Percentiles rank a stretch among this genome's conserved stretches.
Evolutionary conservation across 1,140 invertebrate species (phyloP).

Genomic region (Babylonia areolata): DNA sequence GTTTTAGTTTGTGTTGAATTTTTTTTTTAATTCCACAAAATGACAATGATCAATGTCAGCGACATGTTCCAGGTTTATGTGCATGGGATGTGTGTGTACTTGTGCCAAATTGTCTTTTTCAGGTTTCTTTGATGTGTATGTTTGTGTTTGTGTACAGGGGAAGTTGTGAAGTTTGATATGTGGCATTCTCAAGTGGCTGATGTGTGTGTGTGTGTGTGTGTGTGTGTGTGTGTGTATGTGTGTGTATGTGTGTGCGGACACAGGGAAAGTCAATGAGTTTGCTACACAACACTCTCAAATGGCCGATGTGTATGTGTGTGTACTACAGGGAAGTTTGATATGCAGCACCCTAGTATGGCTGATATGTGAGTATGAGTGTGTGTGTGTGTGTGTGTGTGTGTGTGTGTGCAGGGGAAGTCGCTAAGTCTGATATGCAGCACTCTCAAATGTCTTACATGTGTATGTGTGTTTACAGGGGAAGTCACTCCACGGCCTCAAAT

Average conservation of each 20-base stretch:
- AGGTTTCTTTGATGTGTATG: no score
- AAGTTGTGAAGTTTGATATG: not conserved
- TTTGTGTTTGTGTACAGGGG: not conserved
- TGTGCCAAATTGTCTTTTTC: no score
- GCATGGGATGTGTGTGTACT: no score
- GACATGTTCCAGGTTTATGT: no score
- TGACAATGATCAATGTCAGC: no score
- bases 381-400: not conserved
- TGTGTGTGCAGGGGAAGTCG: not conserved
- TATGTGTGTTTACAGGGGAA: no score
- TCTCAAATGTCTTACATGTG: not conserved
- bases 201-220: not conserved
- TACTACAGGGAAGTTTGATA: slow-evolving; percentile 89
- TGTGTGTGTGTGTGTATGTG: no score
- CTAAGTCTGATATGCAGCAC: not conserved
- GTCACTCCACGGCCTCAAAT: no score
- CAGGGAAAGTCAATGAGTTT: slow-evolving; percentile 94
- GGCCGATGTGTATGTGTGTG: not conserved
- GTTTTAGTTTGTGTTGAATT: no score
- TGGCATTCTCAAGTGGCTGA: slow-evolving; percentile 70
- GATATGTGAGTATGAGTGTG: no score
- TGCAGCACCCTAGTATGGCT: slow-evolving; percentile 90
- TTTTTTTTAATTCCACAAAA: no score
- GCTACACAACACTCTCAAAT: not conserved
- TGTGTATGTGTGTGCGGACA: no score